A percentile compares a stretch with the other conserved stretches of the same genome.
Evolutionary conservation across 2,113 vertebrate genomes (phyloP).

Genomic region (Furnarius figulus): DNA sequence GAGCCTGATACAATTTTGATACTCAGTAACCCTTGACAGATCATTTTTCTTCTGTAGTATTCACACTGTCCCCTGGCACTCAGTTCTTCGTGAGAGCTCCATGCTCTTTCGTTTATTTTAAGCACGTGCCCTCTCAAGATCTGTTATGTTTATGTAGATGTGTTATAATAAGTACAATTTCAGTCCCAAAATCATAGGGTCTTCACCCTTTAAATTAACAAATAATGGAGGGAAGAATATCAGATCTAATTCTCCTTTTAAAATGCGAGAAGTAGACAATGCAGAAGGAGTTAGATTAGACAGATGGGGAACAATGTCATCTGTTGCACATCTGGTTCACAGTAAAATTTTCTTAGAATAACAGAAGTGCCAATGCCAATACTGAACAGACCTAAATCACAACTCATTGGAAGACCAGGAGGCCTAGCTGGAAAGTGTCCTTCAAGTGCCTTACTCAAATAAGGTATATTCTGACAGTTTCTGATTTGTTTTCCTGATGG

Average conservation of each 20-base stretch:
- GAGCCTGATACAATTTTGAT: neutral
- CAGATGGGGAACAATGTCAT: accelerated
- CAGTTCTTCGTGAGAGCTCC: neutral
- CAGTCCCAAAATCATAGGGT: neutral
- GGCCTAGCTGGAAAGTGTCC: neutral
- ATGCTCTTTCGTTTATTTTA: neutral
- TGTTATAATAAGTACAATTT: neutral
- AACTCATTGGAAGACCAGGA: neutral
- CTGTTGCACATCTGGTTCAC: neutral
- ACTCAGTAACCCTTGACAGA: neutral
- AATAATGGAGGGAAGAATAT: neutral
- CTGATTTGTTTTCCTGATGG: neutral
- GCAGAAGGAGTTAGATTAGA: neutral
- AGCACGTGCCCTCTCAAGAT: neutral
- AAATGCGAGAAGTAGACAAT: neutral
- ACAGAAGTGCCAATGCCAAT: neutral
- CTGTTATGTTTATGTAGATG: neutral
- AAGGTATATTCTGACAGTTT: neutral
- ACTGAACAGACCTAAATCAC: neutral
- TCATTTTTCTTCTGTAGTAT: neutral
- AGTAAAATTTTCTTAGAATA: neutral
- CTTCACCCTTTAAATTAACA: neutral
- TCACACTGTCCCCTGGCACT: neutral
- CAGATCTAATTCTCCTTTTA: neutral
- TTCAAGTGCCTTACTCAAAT: neutral